Conservation (phyloP, 64 coral and sea anemone species). For the Pocillopora damicornis region DNA sequence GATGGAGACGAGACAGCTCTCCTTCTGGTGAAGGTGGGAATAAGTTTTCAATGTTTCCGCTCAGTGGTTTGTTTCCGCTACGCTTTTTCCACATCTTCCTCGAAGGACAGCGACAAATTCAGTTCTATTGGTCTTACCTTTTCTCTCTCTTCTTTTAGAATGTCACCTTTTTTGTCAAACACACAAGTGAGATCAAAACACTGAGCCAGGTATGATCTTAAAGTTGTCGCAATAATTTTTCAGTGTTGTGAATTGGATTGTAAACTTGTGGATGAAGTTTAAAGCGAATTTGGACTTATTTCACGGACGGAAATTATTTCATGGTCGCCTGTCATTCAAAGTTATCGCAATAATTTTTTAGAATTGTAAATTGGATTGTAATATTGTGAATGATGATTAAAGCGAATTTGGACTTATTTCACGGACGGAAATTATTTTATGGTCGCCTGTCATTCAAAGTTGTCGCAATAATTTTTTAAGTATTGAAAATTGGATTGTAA, state of each 20-base stretch:
- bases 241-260: neutral
- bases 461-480: neutral
- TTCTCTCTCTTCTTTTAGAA: neutral
- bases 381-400: neutral
- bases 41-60: neutral
- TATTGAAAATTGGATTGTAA: neutral
- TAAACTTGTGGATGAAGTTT: neutral
- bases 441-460: too few relatives aligned
- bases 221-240: neutral
- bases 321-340: too few relatives aligned
- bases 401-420: neutral
- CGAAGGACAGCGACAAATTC: neutral
- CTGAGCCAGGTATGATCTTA: neutral
- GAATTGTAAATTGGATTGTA: neutral
- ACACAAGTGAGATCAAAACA: neutral
- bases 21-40: conserved; percentile 10
- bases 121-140: neutral
- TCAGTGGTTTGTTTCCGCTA: neutral
- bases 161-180: conserved; percentile 14
- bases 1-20: conserved; percentile 24
- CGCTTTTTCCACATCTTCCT: too few relatives aligned
- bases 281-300: neutral
- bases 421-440: too few relatives aligned
- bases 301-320: too few relatives aligned
- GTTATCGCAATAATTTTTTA: neutral